Percentiles rank a stretch among this genome's conserved stretches.
Conservation (phyloP, 2,113 vertebrate genomes). For the Halichoerus grypus region DNA sequence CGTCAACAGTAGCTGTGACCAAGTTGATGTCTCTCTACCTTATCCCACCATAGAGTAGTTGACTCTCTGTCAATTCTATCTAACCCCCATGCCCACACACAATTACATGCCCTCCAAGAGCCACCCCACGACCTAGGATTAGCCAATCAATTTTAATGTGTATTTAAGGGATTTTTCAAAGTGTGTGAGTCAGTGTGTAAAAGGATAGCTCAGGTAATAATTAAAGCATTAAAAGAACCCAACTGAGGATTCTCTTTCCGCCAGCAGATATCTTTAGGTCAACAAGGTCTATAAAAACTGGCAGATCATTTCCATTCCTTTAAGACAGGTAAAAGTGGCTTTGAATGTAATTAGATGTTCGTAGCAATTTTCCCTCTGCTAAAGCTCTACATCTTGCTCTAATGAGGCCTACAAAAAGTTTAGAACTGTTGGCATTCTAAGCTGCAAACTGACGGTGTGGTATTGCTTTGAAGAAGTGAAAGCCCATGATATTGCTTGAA, state of each 20-base stretch:
- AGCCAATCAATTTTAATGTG: constrained; percentile 66
- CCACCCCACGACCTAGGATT: constrained; percentile 11
- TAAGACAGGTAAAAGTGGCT: constrained; percentile 55
- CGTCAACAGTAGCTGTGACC: background rate
- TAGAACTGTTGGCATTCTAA: background rate
- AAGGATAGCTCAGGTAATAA: constrained; percentile 68
- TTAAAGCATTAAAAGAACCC: constrained; percentile 75
- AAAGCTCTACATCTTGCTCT: background rate
- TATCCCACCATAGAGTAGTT: background rate
- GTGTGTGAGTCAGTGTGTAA: background rate
- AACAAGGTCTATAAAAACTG: constrained; percentile 66
- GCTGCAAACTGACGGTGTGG: background rate
- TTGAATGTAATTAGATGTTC: constrained; percentile 62
- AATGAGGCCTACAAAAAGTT: background rate
- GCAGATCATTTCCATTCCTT: constrained; percentile 72
- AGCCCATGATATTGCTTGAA: background rate
- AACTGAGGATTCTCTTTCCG: constrained; percentile 16
- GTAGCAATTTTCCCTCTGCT: constrained; percentile 35
- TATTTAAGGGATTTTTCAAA: constrained; percentile 73
- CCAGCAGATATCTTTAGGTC: constrained; percentile 73
- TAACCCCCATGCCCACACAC: background rate
- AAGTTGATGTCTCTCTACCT: background rate
- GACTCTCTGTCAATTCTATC: constrained; percentile 2
- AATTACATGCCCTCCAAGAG: constrained; percentile 1
- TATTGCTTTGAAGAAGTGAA: background rate